Conservation (phyloP, 2,888 invertebrate genomes). For the Clostera curtula region DNA sequence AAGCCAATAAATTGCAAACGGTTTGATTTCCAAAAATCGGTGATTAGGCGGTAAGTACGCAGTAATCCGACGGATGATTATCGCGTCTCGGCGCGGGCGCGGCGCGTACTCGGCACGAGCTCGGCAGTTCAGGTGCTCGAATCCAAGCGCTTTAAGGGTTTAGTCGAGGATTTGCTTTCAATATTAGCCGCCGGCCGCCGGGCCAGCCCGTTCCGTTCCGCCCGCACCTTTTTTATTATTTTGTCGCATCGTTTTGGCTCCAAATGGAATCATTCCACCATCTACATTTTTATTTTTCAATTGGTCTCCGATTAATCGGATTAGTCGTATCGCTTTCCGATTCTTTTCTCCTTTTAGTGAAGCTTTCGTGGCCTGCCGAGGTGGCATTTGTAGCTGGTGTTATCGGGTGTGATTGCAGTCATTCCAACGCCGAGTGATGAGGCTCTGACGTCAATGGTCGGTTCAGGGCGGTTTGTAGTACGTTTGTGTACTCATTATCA, state of each 20-base stretch:
- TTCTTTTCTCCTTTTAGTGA: slow-evolving; percentile 68
- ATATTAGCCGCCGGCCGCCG: slow-evolving; percentile 70
- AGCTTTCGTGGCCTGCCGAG: slow-evolving; percentile 56
- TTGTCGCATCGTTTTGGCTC: slow-evolving; percentile 74
- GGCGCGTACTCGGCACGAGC: slow-evolving; percentile 48
- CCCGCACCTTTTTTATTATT: slow-evolving; percentile 71
- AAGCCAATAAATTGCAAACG: slow-evolving; percentile 38
- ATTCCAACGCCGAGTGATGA: slow-evolving; percentile 5
- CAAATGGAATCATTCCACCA: slow-evolving; percentile 73
- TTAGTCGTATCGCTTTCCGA: slow-evolving; percentile 72
- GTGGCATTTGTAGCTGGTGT: slow-evolving; percentile 27
- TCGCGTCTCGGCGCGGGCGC: slow-evolving; percentile 30
- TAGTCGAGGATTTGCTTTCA: slow-evolving; percentile 75
- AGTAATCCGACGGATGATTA: slow-evolving; percentile 70
- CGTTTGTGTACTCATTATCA: slow-evolving; percentile 44
- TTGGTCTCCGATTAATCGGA: slow-evolving; percentile 74
- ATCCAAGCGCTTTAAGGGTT: slow-evolving; percentile 74
- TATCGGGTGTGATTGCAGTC: slow-evolving; percentile 22
- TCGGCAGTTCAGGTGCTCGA: slow-evolving; percentile 71
- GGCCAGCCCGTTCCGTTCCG: slow-evolving; percentile 58
- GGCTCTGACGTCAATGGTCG: slow-evolving; percentile 32
- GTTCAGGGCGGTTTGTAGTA: slow-evolving; percentile 22
- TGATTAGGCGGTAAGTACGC: slow-evolving; percentile 65
- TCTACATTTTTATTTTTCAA: slow-evolving; percentile 77
- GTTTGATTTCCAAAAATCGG: slow-evolving; percentile 56